Conservation (phyloP, 2,113 vertebrate genomes). For the Syngnathus scovelli region DNA sequence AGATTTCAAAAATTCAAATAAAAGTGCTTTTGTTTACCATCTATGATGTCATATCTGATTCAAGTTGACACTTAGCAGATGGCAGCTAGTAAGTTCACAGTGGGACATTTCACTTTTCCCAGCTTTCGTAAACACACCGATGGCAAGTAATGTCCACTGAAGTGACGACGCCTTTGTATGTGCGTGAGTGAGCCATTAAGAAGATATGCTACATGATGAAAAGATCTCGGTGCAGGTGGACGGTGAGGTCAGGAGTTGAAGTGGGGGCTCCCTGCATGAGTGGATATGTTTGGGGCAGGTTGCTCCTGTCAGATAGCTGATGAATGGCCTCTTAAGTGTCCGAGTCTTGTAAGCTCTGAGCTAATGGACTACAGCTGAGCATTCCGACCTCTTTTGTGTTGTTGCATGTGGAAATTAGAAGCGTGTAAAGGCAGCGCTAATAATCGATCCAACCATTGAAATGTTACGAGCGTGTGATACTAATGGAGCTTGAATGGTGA, state of each 20-base stretch:
- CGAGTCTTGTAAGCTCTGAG: constrained; percentile 49
- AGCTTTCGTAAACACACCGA: neutral
- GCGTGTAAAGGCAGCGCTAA: constrained; percentile 9
- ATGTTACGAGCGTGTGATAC: neutral
- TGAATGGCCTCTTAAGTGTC: constrained; percentile 55
- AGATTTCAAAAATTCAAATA: neutral
- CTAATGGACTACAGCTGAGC: constrained; percentile 59
- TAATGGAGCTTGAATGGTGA: neutral
- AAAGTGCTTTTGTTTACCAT: neutral
- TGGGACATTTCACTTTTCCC: neutral
- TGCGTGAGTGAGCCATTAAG: constrained; percentile 40
- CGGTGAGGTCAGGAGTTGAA: constrained; percentile 58
- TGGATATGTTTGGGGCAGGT: constrained; percentile 50
- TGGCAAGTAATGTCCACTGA: neutral
- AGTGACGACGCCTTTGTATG: neutral
- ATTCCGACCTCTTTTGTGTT: constrained; percentile 39
- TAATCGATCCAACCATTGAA: constrained; percentile 26
- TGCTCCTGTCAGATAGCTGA: constrained; percentile 51
- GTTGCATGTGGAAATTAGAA: constrained; percentile 37
- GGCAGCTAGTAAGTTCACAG: neutral
- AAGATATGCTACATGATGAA: constrained; percentile 54
- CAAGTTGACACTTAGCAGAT: neutral
- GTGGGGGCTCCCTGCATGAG: constrained; percentile 48
- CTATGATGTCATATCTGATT: neutral
- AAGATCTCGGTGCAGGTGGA: constrained; percentile 57